Conservation (phyloP, 2,797 vertebrate genomes). For the Dromococcyx pavoninus region DNA sequence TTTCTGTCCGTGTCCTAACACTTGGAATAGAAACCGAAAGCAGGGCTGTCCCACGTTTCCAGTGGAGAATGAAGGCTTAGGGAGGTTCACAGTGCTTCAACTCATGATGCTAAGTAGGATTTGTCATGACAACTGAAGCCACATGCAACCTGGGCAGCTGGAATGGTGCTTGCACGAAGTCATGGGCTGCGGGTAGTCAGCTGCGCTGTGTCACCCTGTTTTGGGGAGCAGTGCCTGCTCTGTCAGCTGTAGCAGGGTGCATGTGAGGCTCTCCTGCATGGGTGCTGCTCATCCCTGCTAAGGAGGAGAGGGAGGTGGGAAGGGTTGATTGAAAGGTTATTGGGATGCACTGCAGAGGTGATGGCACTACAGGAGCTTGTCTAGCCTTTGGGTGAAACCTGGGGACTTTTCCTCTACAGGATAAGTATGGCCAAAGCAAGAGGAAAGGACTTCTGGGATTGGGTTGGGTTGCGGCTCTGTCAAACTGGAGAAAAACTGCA, state of each 20-base stretch:
- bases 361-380: not conserved
- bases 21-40: not conserved
- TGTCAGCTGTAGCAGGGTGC: accelerated
- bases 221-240: not conserved
- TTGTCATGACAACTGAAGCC: not conserved
- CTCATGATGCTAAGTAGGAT: not conserved
- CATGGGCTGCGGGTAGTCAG: not conserved
- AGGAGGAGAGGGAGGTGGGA: not conserved
- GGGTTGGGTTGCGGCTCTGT: not conserved
- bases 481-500: not conserved
- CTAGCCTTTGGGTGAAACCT: not conserved
- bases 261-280: not conserved
- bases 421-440: not conserved
- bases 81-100: not conserved
- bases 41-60: not conserved
- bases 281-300: not conserved
- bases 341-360: accelerated
- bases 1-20: not conserved
- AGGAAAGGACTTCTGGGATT: not conserved
- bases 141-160: not conserved
- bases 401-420: not conserved
- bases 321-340: not conserved
- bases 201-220: accelerated
- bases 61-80: not conserved
- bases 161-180: not conserved